These are phyloP conservation scores for Bergia sp. DNA, from an alignment of 92 coral and sea anemone species.

Conservation along the genomic window DNA sequence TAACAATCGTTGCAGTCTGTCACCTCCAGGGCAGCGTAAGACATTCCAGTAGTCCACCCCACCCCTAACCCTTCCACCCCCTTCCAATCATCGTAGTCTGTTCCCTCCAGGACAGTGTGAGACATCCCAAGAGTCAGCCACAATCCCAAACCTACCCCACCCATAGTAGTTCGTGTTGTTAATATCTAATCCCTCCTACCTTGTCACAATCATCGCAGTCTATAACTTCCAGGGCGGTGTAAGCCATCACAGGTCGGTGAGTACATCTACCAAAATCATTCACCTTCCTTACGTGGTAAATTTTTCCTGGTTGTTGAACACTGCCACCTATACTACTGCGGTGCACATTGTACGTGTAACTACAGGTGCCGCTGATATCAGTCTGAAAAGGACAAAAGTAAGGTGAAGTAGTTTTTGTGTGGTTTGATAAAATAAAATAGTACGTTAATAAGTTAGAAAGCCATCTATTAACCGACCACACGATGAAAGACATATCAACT, in stretches of 20 bases:
- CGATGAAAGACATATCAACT: too few species aligned
- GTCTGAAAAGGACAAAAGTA: neutral
- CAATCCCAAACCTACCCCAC: neutral
- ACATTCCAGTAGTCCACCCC: neutral
- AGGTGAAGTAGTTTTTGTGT: neutral
- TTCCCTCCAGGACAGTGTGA: neutral
- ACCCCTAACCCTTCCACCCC: neutral
- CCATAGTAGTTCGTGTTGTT: neutral
- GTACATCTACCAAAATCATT: conserved; percentile 27
- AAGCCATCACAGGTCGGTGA: conserved; percentile 4
- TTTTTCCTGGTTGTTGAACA: neutral
- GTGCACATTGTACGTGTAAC: neutral
- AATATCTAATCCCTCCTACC: neutral
- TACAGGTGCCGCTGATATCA: conserved; percentile 29
- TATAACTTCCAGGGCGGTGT: conserved; percentile 10
- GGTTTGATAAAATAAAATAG: neutral
- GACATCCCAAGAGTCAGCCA: neutral
- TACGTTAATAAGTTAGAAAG: too few species aligned
- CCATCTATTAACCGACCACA: too few species aligned
- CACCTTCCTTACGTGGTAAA: conserved; percentile 14
- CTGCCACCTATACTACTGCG: neutral
- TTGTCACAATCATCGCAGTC: conserved; percentile 35
- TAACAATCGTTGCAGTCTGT: conserved; percentile 17
- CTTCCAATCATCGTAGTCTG: conserved; percentile 1
- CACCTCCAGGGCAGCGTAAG: neutral